Conservation (phyloP, 1,140 invertebrate genomes). For the Schlechtendalia chinensis region DNA sequence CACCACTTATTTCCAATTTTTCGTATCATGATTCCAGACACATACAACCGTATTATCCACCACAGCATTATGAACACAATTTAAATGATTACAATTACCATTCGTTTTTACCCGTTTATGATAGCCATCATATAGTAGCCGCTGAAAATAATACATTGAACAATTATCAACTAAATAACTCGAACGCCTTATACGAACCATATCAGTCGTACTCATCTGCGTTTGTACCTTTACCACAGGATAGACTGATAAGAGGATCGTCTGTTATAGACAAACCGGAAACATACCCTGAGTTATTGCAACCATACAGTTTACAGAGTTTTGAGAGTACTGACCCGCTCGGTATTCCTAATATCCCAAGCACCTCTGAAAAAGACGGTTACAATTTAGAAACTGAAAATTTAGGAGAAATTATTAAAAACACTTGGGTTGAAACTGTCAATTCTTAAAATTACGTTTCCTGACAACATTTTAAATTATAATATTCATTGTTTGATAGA, state of each 20-base stretch:
- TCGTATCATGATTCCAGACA: constrained; percentile 23
- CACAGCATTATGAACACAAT: constrained; percentile 19
- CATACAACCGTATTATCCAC: constrained; percentile 28
- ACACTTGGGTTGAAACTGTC: constrained; percentile 87
- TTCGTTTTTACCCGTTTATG: constrained; percentile 29
- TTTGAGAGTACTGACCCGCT: background rate
- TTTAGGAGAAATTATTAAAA: constrained; percentile 89
- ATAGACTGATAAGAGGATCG: background rate
- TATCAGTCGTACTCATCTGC: constrained; percentile 12
- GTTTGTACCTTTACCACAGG: background rate
- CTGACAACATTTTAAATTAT: background rate
- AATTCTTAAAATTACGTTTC: constrained; percentile 65
- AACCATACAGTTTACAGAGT: background rate
- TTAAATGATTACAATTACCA: constrained; percentile 21
- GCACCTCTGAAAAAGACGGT: background rate
- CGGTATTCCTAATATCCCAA: constrained; percentile 9
- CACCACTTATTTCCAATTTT: constrained; percentile 36
- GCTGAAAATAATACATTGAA: constrained; percentile 27
- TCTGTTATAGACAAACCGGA: constrained; percentile 2
- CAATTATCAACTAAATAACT: constrained; percentile 41
- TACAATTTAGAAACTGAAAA: constrained; percentile 64
- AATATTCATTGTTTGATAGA: background rate
- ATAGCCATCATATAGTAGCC: background rate
- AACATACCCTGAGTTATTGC: constrained; percentile 8
- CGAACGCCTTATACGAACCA: background rate